Percentiles rank a stretch among this genome's conserved stretches.
Conservation (phyloP, 2,797 vertebrate genomes). For the Liparis tanakae region DNA sequence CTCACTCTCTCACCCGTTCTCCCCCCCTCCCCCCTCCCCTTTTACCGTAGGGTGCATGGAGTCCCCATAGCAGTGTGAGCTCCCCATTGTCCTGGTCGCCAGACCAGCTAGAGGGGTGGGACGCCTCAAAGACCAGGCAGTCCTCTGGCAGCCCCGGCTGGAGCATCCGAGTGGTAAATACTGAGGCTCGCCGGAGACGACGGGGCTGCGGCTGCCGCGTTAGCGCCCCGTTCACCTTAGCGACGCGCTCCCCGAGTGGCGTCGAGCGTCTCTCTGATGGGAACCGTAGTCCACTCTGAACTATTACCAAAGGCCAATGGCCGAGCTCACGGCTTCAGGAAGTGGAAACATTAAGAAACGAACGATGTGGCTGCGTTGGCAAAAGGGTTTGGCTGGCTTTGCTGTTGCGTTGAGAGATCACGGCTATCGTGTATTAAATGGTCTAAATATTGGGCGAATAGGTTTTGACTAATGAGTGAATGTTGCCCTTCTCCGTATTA, state of each 20-base stretch:
- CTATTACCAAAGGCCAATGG: constrained; percentile 4
- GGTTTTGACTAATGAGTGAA: constrained; percentile 10
- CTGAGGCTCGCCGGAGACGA: constrained; percentile 68
- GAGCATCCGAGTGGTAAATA: constrained; percentile 99
- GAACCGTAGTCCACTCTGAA: constrained; percentile 16
- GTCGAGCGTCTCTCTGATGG: constrained; percentile 53
- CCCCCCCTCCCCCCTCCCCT: constrained; percentile 70
- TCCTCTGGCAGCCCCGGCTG: constrained; percentile 94
- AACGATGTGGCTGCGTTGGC: constrained; percentile 11
- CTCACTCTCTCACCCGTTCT: constrained; percentile 76
- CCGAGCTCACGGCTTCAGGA: constrained; percentile 11
- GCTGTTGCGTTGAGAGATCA: constrained; percentile 18
- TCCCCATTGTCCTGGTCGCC: constrained; percentile 95
- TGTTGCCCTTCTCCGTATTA: constrained; percentile 7
- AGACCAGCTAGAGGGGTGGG: constrained; percentile 97
- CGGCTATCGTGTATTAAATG: background rate
- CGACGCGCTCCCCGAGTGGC: constrained; percentile 54
- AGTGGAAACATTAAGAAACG: background rate
- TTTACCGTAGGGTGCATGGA: constrained; percentile 98
- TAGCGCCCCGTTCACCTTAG: constrained; percentile 55
- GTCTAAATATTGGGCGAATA: constrained; percentile 20
- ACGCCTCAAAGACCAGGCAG: constrained; percentile 97
- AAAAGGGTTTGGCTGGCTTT: constrained; percentile 22
- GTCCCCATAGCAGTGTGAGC: constrained; percentile 96
- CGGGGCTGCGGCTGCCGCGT: constrained; percentile 63